These are phyloP conservation scores for Protosalanx chinensis DNA, from an alignment of 2,797 vertebrate genomes.

Conservation along the genomic window DNA sequence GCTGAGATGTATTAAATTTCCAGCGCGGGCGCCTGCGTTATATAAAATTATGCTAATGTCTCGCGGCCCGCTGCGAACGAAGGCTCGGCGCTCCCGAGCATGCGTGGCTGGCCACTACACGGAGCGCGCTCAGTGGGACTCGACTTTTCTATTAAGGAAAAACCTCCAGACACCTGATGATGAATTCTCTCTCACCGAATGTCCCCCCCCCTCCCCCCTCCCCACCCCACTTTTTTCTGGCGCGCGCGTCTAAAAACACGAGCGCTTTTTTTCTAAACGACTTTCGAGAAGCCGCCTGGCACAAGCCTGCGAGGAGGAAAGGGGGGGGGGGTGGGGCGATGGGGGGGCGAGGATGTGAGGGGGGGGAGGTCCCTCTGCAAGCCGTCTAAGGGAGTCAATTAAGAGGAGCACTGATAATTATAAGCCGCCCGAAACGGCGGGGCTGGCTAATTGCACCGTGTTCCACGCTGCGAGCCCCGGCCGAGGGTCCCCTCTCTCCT, in stretches of 20 bases:
- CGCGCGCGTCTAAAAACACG: slow-evolving; percentile 87
- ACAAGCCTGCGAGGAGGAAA: slow-evolving; percentile 84
- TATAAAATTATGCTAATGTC: slow-evolving; percentile 99
- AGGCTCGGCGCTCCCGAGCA: slow-evolving; percentile 97
- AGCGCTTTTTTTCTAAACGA: slow-evolving; percentile 98
- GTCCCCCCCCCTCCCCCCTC: too few species aligned
- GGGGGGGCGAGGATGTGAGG: slow-evolving; percentile 67
- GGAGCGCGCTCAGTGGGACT: slow-evolving; percentile 95
- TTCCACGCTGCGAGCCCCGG: slow-evolving; percentile 70
- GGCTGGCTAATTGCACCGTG: slow-evolving; percentile 77
- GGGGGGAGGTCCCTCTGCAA: slow-evolving; percentile 82
- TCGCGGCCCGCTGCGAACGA: slow-evolving; percentile 93
- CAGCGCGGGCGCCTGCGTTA: slow-evolving; percentile 93
- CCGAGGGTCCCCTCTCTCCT: slow-evolving; percentile 59
- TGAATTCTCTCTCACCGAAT: slow-evolving; percentile 99
- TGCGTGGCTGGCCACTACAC: slow-evolving; percentile 97
- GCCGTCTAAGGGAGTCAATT: slow-evolving; percentile 90
- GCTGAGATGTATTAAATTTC: slow-evolving; percentile 99
- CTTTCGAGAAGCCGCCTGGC: slow-evolving; percentile 95
- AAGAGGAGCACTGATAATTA: slow-evolving; percentile 88
- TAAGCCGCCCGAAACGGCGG: slow-evolving; percentile 82
- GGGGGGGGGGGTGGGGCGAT: slow-evolving; percentile 54
- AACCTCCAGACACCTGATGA: slow-evolving; percentile 99
- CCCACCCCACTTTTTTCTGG: too few species aligned
- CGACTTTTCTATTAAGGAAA: slow-evolving; percentile 99